phyloP scores from a whole-genome alignment of 2,113 vertebrate species.

The Dasyornis broadbenti region DNA sequence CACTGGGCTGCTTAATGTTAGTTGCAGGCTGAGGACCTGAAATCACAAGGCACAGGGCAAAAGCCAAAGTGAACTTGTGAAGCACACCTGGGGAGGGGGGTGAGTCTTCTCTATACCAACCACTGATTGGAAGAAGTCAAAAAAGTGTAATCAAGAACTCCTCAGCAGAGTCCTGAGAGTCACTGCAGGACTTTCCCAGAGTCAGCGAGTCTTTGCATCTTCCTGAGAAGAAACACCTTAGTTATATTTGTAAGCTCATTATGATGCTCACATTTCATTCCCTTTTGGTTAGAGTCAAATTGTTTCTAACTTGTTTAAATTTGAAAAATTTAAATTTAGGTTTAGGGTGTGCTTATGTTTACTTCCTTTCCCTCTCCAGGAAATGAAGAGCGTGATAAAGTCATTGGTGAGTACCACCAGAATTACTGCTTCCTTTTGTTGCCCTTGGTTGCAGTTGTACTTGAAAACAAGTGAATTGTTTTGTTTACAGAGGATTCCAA shows the following conservation, averaged over 20 bases:
- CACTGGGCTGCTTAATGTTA: background rate
- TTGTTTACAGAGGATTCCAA: constrained; percentile 49
- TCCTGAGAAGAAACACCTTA: background rate
- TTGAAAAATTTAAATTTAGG: too few relatives aligned
- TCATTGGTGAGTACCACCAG: constrained; percentile 64
- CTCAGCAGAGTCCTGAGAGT: background rate
- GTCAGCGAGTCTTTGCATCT: background rate
- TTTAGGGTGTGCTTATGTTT: background rate
- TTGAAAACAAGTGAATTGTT: background rate
- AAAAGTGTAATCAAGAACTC: background rate
- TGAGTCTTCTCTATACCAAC: background rate
- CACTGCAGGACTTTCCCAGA: background rate
- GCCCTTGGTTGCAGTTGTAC: background rate
- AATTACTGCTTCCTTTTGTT: background rate
- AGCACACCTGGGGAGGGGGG: fast-evolving
- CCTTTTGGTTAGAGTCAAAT: background rate
- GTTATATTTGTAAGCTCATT: background rate
- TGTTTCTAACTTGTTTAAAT: background rate
- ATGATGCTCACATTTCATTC: background rate
- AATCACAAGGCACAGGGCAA: background rate
- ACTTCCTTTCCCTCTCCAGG: constrained; percentile 61
- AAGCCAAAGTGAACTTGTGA: background rate
- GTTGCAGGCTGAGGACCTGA: background rate
- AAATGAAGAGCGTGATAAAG: constrained; percentile 57
- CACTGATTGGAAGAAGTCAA: background rate